Conservation (phyloP, 2,797 vertebrate genomes). For the Sebastes steindachneri region DNA sequence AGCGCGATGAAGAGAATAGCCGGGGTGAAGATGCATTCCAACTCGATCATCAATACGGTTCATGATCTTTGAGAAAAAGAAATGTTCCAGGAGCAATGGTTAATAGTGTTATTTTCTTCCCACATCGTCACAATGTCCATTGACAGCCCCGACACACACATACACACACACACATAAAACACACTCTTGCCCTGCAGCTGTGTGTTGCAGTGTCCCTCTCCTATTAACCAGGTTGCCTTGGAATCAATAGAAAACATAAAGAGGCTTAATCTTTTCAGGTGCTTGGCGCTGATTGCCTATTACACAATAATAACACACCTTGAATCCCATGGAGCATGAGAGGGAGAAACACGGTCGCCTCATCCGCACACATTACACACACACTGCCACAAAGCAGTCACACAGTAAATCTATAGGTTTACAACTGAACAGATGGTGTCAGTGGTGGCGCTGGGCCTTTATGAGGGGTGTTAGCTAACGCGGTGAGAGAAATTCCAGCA, state of each 20-base stretch:
- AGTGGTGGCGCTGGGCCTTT: slow-evolving; percentile 53
- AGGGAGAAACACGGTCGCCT: slow-evolving; percentile 58
- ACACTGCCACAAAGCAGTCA: slow-evolving; percentile 43
- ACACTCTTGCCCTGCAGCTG: slow-evolving; percentile 70
- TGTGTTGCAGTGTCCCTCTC: slow-evolving; percentile 70
- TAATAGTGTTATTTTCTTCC: slow-evolving; percentile 78
- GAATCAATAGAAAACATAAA: slow-evolving; percentile 85
- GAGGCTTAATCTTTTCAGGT: slow-evolving; percentile 83
- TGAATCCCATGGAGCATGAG: slow-evolving; percentile 66
- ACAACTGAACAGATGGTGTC: slow-evolving; percentile 65
- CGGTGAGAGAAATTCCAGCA: slow-evolving; percentile 60
- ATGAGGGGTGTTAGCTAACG: slow-evolving; percentile 61
- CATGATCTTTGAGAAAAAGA: slow-evolving; percentile 81
- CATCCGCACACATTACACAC: slow-evolving; percentile 46
- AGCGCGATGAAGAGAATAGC: slow-evolving; percentile 57
- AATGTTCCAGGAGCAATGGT: slow-evolving; percentile 78
- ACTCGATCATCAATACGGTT: slow-evolving; percentile 79
- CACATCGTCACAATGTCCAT: slow-evolving; percentile 34
- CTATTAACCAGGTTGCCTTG: slow-evolving; percentile 80
- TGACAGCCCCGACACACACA: slow-evolving; percentile 15
- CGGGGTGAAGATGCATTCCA: slow-evolving; percentile 73
- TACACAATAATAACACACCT: slow-evolving; percentile 85
- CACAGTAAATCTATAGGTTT: slow-evolving; percentile 76
- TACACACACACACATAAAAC: slow-evolving; percentile 35
- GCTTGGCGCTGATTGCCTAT: slow-evolving; percentile 82